Conservation (phyloP, 64 coral and sea anemone genomes). For the Pocillopora damicornis region DNA sequence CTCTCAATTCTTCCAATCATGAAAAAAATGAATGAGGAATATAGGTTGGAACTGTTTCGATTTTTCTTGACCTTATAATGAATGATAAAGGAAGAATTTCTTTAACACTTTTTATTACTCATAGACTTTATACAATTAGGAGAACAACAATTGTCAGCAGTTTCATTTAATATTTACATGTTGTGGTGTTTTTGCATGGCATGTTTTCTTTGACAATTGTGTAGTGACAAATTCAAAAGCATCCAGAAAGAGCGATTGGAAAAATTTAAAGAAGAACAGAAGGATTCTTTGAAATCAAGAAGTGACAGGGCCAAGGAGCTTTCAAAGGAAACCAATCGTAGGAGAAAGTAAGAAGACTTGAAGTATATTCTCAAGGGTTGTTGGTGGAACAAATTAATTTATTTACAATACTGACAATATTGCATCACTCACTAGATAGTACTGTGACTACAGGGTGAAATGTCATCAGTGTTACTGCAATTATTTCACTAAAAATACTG, state of each 20-base stretch:
- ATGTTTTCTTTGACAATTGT: conserved; percentile 54
- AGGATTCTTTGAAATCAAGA: conserved; percentile 39
- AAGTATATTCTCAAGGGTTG: not conserved
- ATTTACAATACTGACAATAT: too few relatives aligned
- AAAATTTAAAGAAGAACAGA: conserved; percentile 62
- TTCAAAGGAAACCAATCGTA: conserved; percentile 81
- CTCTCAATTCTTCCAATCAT: too few relatives aligned
- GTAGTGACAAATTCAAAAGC: conserved; percentile 77
- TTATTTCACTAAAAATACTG: too few relatives aligned
- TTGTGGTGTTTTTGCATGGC: not conserved
- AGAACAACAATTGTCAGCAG: not conserved
- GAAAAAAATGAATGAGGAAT: too few relatives aligned
- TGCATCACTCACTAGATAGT: too few relatives aligned
- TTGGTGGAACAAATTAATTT: not conserved
- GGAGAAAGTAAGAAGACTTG: conserved; percentile 63
- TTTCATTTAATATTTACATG: not conserved
- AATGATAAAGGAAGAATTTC: too few relatives aligned
- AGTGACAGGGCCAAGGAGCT: conserved; percentile 69
- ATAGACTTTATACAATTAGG: too few relatives aligned
- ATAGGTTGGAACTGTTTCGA: too few relatives aligned
- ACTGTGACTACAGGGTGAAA: too few relatives aligned
- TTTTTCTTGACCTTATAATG: too few relatives aligned
- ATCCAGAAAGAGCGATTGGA: conserved; percentile 59
- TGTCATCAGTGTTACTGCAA: too few relatives aligned
- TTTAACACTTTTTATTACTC: too few relatives aligned